These are phyloP conservation scores for Tachysurus vachellii DNA, from an alignment of 2,113 vertebrate genomes.

Conservation along the genomic window DNA sequence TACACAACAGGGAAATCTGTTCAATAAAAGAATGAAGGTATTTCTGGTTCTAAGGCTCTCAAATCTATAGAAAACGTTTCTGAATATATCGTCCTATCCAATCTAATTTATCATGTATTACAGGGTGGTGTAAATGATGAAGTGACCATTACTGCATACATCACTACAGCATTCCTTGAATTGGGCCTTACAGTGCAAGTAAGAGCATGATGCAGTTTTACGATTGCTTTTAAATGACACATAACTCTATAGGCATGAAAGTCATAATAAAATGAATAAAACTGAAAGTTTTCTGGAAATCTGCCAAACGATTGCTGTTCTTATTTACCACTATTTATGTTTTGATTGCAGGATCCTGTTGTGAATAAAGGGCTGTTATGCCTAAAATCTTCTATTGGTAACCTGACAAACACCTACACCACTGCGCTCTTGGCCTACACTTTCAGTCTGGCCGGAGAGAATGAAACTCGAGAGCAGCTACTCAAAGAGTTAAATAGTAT, in stretches of 20 bases:
- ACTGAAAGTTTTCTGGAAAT: background rate
- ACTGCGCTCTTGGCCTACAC: slow-evolving; percentile 82
- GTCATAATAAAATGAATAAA: no score
- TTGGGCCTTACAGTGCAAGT: slow-evolving; percentile 31
- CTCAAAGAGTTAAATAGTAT: slow-evolving; percentile 56
- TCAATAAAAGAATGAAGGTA: slow-evolving; percentile 80
- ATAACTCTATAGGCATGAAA: background rate
- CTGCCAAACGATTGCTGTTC: background rate
- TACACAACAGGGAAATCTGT: slow-evolving; percentile 68
- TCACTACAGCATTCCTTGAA: no score
- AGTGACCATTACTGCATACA: slow-evolving; percentile 55
- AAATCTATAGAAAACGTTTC: no score
- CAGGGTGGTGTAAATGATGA: slow-evolving; percentile 79
- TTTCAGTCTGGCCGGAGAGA: slow-evolving; percentile 78
- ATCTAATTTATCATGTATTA: slow-evolving; percentile 20
- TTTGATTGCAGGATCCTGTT: slow-evolving; percentile 62
- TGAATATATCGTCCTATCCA: no score
- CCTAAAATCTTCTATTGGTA: slow-evolving; percentile 58
- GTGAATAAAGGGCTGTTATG: slow-evolving; percentile 74
- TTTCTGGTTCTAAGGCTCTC: background rate
- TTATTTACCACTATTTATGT: background rate
- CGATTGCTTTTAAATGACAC: background rate
- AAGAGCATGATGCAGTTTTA: slow-evolving; percentile 36
- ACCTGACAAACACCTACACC: slow-evolving; percentile 70
- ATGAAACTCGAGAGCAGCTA: slow-evolving; percentile 60